Base-by-base conservation (phyloP, 2,888 invertebrate species). In the Hypercompe scribonia region DNA sequence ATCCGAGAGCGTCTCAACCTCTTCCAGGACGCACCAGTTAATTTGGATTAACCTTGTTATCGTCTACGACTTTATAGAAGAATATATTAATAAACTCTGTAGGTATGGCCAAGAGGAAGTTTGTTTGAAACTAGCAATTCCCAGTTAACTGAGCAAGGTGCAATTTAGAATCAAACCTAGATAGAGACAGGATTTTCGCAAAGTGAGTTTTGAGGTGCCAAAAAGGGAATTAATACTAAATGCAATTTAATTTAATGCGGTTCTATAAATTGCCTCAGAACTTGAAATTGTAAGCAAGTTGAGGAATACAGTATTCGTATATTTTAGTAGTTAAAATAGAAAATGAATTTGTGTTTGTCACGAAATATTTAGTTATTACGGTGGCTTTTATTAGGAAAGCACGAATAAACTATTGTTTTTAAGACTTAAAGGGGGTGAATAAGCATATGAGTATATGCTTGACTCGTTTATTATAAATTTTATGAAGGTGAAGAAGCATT, bases 121-220 rank as follows among this genome's bases (percentile, higher is more conserved):
- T 91, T 89, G 87, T 88, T 90, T 68, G 82, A 70, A 75, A 89
- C 86, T 89, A 87, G 81, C 84, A 78, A 86, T 87, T 89, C 81
- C 81, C 82, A 86, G 86, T 85, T 82, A 88, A 89, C 88, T 88
- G 83, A 86, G 80, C 83, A 82, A 82, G 83, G 78, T 81, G 82
- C 84, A 83, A 82, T 81, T 84, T 78, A 75, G 83, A 82, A 85
- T 84, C 87, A 85, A 83, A 87, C 85, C 79, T 86, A 78, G 72
- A 70, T 78, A 72, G 71, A 83, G 76, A 75, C 76, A 70, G 70
- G 85, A 82, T 84, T 86, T 82, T 80, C 68, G 78, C 72, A 75
- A 75, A 78, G 73, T 77, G 70, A 75, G 82, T 84, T 87, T 84
- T 76, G 81, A 82, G 82, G 85, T 88, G 87, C 85, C 87, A 84